These are phyloP conservation scores for Blera fallax DNA, from an alignment of 2,888 invertebrate species.

Conservation along the genomic window DNA sequence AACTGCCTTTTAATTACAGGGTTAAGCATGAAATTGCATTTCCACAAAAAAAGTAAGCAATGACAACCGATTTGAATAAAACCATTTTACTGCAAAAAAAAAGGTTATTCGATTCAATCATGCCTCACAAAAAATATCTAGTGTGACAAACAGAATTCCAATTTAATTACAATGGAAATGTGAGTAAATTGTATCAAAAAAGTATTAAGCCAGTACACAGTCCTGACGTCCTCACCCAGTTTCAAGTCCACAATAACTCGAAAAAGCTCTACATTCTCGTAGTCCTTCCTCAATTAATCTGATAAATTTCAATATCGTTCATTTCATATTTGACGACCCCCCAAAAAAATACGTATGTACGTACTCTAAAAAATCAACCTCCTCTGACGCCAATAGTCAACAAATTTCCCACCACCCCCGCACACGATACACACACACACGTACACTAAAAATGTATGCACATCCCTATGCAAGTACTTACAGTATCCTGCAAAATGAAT, in stretches of 20 bases:
- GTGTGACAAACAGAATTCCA: background rate
- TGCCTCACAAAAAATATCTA: background rate
- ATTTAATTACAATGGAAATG: background rate
- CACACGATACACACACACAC: background rate
- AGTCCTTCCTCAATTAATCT: slow-evolving; percentile 33
- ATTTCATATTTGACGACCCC: slow-evolving; percentile 48
- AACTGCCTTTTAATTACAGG: too few species aligned
- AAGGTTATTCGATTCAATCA: background rate
- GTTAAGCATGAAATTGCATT: too few species aligned
- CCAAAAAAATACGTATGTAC: background rate
- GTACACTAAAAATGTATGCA: slow-evolving; percentile 10
- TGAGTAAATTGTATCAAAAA: background rate
- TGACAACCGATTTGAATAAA: background rate
- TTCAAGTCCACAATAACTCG: slow-evolving; percentile 27
- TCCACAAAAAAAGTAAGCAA: too few species aligned
- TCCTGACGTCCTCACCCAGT: background rate
- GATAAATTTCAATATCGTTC: slow-evolving; percentile 51
- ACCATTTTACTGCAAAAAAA: background rate
- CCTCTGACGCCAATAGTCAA: slow-evolving; percentile 57
- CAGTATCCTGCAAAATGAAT: slow-evolving; percentile 71
- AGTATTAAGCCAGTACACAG: background rate
- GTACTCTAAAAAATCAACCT: background rate
- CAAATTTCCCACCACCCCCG: slow-evolving; percentile 40
- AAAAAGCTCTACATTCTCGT: slow-evolving; percentile 25
- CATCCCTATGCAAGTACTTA: slow-evolving; percentile 59